phyloP scores from a whole-genome alignment of 2,888 invertebrate species.

The Diploptera punctata region DNA sequence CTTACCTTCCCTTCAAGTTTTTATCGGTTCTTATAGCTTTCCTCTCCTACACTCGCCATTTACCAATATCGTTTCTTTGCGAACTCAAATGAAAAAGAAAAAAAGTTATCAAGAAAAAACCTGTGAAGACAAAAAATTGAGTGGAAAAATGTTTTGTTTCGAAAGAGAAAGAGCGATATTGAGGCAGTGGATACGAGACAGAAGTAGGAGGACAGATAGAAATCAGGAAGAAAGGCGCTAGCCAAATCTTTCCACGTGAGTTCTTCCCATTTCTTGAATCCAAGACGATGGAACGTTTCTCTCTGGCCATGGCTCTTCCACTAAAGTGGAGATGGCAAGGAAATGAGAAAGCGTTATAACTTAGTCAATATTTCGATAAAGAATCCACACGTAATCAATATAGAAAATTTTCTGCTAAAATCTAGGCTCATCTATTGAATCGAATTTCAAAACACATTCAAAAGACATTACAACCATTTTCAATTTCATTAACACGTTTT shows the following conservation, averaged over 20 bases:
- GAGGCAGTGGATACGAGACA: neutral
- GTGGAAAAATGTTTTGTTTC: slow-evolving; percentile 16
- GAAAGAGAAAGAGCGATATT: neutral
- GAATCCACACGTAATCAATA: too few species aligned
- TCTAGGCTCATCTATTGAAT: too few species aligned
- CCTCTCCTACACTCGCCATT: slow-evolving; percentile 5
- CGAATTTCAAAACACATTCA: too few species aligned
- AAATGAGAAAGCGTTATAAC: too few species aligned
- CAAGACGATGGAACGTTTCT: neutral
- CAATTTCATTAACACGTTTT: too few species aligned
- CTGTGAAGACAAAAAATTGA: neutral
- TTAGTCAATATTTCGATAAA: too few species aligned
- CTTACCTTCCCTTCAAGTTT: neutral
- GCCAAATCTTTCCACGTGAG: slow-evolving; percentile 27
- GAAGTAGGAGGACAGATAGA: slow-evolving; percentile 1
- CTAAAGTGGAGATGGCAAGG: too few species aligned
- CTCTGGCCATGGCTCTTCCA: neutral
- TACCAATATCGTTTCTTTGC: slow-evolving; percentile 1
- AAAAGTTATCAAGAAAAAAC: slow-evolving; percentile 18
- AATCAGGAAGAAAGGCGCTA: slow-evolving; percentile 26
- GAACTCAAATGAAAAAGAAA: neutral
- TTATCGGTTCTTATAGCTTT: neutral
- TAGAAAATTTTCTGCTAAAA: too few species aligned
- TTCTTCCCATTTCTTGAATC: slow-evolving; percentile 5
- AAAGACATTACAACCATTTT: too few species aligned